Conservation (phyloP, 35 echinoderm and acorn worm species). For the Ophioderma brevispina region DNA sequence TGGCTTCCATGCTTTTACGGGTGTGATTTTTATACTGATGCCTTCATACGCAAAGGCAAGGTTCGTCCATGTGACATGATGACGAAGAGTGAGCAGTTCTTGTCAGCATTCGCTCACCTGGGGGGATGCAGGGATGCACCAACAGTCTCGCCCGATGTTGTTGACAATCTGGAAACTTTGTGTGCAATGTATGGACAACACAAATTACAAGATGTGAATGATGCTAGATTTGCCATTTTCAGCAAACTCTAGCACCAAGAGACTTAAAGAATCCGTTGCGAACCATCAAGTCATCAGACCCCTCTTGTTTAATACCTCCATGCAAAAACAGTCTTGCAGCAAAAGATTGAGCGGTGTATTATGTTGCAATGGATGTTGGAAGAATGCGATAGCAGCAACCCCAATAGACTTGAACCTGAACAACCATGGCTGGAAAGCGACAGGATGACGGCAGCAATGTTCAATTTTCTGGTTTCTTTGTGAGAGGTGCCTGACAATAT, state of each 20-base stretch:
- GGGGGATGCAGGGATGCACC: not conserved
- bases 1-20: slow-evolving; percentile 19
- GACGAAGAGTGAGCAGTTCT: not conserved
- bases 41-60: slow-evolving; percentile 25
- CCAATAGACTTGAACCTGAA: not conserved
- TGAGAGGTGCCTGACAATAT: not conserved
- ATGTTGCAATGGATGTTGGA: slow-evolving; percentile 18
- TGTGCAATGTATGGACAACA: slow-evolving; percentile 8
- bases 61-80: not conserved
- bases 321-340: slow-evolving; percentile 1
- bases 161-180: not conserved
- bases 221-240: not conserved
- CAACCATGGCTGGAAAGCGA: not conserved
- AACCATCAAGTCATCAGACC: slow-evolving; percentile 13
- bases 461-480: not conserved
- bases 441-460: not conserved
- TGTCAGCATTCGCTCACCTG: not conserved
- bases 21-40: slow-evolving; percentile 1
- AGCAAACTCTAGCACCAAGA: slow-evolving; percentile 21
- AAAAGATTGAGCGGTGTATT: not conserved
- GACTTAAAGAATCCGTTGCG: not conserved
- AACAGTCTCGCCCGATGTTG: not conserved
- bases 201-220: not conserved
- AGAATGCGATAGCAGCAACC: not conserved
- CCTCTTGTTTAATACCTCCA: slow-evolving; percentile 14